phyloP scores from a whole-genome alignment of 1,140 invertebrate genomes.

The Drosophila melanica region DNA sequence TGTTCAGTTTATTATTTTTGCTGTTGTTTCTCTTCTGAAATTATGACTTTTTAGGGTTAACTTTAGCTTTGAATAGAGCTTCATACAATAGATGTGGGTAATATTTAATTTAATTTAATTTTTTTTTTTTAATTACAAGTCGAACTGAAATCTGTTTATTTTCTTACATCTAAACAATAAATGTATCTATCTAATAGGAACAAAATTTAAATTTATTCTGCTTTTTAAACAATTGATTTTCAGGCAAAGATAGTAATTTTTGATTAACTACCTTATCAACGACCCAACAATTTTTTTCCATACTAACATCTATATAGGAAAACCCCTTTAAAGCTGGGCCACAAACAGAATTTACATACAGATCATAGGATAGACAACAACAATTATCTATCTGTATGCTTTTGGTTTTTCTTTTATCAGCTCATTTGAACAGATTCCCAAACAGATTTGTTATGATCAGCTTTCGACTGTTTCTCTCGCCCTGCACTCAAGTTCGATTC shows the following conservation, averaged over 20 bases:
- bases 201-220: no score
- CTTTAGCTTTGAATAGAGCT: not conserved
- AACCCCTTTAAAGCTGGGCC: not conserved
- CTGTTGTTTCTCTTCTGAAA: constrained; percentile 31
- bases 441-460: constrained; percentile 6
- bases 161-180: no score
- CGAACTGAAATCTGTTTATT: no score
- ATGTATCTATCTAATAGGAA: no score
- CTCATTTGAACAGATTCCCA: not conserved
- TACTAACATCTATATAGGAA: not conserved
- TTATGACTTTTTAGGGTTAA: constrained; percentile 39
- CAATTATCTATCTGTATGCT: not conserved
- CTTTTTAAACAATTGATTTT: no score
- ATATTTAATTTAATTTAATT: no score
- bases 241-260: not conserved
- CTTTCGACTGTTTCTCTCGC: not conserved
- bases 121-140: no score
- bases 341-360: not conserved
- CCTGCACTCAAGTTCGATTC: no score
- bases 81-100: no score
- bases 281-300: not conserved
- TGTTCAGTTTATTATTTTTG: constrained; percentile 31
- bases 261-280: not conserved
- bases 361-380: not conserved
- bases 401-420: not conserved